Evolutionary conservation across 2,888 invertebrate species (phyloP), one percentile per base, ranked within the genome.

Genomic region (Macrosiphum euphorbiae): DNA sequence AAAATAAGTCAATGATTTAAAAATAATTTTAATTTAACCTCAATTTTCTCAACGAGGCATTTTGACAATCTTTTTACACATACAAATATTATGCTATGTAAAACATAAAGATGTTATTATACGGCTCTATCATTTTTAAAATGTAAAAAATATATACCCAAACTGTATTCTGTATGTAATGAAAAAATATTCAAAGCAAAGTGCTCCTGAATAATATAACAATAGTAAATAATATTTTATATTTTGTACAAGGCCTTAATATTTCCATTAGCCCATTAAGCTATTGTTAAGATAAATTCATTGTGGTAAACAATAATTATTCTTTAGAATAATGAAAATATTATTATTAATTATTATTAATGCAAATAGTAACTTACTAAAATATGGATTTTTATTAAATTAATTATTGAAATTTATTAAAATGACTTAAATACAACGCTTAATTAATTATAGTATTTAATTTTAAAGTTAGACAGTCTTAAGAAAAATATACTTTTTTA

Each of bases 281-380:
- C 89, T 55, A 61, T 52, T 92, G 78, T 92, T 89, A 78, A 78
- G 50, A 85, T 24, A 52, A 67, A 2, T 58, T 13, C 78, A 50
- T 88, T 50, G 52, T 91, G 84, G 78, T 50, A 44, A 58, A 86
- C n/a, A 20, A 84, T 91, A 35, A 86, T 41, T 50, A 86, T 41
- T 35, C 13, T 50, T 28, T 28, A 1, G 67, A 35, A 67, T 61
- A 47, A 50, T 67, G 87, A 92, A 87, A 87, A 50, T 16, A 47
- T 87, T 28, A 47, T 50, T 50, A 87, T 92, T 92, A 92, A 92
- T 92, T 92, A 86, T 86, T 47, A 47, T 92, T 47, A 87, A 41
- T 91, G 28, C n/a, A n/a, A 58, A 58, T 52, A 11, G 13, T 26
- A 24, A 50, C 16, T 41, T 41, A 28, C 52, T 1, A 28, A 44